Evolutionary conservation across 2,888 invertebrate species (phyloP).

Genomic region (Drosophila histrio): DNA sequence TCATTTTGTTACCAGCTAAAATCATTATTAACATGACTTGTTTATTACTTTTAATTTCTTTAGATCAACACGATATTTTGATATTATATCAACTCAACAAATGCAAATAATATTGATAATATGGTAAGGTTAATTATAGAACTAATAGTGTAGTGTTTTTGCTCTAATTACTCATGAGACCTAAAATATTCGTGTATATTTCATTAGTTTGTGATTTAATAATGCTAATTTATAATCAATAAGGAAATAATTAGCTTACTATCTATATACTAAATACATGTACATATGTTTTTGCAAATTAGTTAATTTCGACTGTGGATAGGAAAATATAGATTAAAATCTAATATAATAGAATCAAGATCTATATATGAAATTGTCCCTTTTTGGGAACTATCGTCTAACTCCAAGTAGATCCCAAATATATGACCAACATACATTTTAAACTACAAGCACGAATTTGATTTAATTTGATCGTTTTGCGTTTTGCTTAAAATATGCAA

Average conservation of each 20-base stretch:
- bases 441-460: conserved; percentile 30
- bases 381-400: neutral
- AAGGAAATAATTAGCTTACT: conserved; percentile 19
- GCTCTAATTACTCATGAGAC: neutral
- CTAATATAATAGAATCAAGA: too few relatives aligned
- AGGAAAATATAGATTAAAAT: neutral
- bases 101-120: too few relatives aligned
- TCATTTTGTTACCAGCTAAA: too few relatives aligned
- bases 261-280: neutral
- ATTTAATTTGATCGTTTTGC: conserved; percentile 49
- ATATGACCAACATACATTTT: neutral
- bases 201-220: conserved; percentile 1
- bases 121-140: too few relatives aligned
- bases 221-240: conserved; percentile 3
- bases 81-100: too few relatives aligned
- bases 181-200: neutral
- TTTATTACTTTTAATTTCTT: too few relatives aligned
- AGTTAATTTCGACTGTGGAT: neutral
- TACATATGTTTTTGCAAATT: neutral
- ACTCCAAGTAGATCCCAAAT: neutral
- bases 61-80: too few relatives aligned
- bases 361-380: neutral
- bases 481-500: conserved; percentile 32
- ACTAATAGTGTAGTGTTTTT: too few relatives aligned
- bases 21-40: too few relatives aligned